Evolutionary conservation across 2,888 invertebrate species (phyloP), one percentile per base, ranked within the genome.

Genomic region (Psococerastis gibbosa): DNA sequence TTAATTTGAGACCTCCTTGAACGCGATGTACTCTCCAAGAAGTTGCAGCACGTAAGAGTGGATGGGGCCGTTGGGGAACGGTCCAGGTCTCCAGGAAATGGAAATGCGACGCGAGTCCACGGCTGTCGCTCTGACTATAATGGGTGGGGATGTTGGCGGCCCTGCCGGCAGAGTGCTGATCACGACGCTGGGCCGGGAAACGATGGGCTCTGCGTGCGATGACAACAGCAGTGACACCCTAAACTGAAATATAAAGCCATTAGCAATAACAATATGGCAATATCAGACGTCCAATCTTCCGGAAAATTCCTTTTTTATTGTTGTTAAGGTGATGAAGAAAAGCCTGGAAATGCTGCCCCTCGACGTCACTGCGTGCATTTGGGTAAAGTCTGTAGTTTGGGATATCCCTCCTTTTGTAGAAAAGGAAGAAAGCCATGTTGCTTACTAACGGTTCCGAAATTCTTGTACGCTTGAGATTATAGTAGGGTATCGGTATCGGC

Each of bases 81-180:
- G 72, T 13, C 91, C 89, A 13, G 84, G 78, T 59, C 77, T 76
- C 91, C 91, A 92, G 53, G 80, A 81, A 47, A 92, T 73, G 49
- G 84, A 83, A 48, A 91, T 77, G 52, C 87, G 74, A 52, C 76
- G 75, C 42, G 81, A 72, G 61, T 89, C 87, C 44, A 87, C 73
- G 3, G 87, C 74, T 45, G 80, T 73, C 16, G 81, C 77, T 51
- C 78, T 70, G 51, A 83, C 71, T 49, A 83, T 73, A 47, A 70
- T 65, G 4, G 88, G 83, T 18, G 79, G 70, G 0, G 82, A 89
- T 50, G 75, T 68, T 11, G 87, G 85, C 42, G 71, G 67, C 27
- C 83, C 85, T 45, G 69, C 71, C 3, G 81, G 71, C 32, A 74
- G 60, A 1, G 85, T 85, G 47, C 76, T 73, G 53, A 83, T 83